Base-by-base conservation (phyloP, 2,888 invertebrate species). In the Luffia ferchaultella region DNA sequence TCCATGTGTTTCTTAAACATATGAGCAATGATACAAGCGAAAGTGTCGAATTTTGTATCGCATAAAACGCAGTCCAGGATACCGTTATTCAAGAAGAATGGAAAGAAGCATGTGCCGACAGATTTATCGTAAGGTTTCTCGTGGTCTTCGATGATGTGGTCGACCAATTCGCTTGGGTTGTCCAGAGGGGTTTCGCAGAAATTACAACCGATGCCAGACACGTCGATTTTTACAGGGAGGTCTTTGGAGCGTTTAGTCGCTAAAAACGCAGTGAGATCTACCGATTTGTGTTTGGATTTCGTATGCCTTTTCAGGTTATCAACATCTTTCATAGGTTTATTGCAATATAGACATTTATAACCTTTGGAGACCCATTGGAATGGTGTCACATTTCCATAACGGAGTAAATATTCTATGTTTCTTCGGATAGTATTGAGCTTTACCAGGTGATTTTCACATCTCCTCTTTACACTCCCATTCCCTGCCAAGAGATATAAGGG, bases 401-500 rank as follows among this genome's bases (percentile, higher is more conserved):
- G 66, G 0, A 78, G 71, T 40, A 77, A 56, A 45, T 57, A 56
- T 48, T 62, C 55, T 2, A 78, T 63, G 54, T 78, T 78, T 54
- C 60, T 63, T 53, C 77, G 58, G 20, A 71, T 59, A 50, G 55
- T 62, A 54, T 53, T 50, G 20, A 77, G 70, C 1, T 70, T 69
- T 56, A 68, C 65, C 60, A 64, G 56, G 57, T 63, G 65, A n/a
- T 56, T 57, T 55, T 65, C 43, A 19, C 50, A 41, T 49, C 55
- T 60, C 59, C 60, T 60, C 58, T 55, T 57, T 58, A 45, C 46
- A 42, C 55, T 65, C 55, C 18, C 3, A 15, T 57, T 51, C 49
- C 70, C 77, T 78, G 77, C 53, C 76, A 77, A 76, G 65, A 77
- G 61, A 73, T 57, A 55, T n/a, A n/a, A n/a, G n/a, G n/a, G n/a